Evolutionary conservation across 2,888 invertebrate genomes (phyloP).

Genomic region (Cheilosia pagana): DNA sequence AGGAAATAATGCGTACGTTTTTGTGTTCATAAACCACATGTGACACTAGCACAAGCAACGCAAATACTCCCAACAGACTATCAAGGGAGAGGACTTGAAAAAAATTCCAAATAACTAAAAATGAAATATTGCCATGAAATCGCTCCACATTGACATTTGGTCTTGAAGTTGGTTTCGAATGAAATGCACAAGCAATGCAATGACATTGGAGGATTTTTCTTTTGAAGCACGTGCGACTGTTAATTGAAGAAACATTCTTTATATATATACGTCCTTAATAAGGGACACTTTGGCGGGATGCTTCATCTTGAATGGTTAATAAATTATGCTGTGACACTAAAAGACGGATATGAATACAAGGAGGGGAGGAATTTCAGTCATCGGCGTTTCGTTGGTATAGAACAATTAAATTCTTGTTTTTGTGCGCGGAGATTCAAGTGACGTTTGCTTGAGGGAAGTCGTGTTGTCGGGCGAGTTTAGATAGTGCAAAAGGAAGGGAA

Average conservation of each 20-base stretch:
- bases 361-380: no score
- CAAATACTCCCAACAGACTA: conserved; percentile 27
- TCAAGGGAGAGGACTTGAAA: conserved; percentile 3
- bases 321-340: conserved; percentile 58
- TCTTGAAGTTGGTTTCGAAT: conserved; percentile 16
- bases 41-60: conserved; percentile 14
- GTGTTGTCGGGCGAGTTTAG: no score
- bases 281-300: conserved; percentile 53
- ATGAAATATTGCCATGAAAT: conserved; percentile 64
- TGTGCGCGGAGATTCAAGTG: no score
- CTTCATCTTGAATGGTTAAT: conserved; percentile 49
- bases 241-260: conserved; percentile 65
- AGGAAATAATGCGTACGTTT: conserved; percentile 52
- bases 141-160: conserved; percentile 54
- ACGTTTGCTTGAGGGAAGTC: no score
- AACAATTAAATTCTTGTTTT: conserved; percentile 56
- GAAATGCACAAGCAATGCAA: conserved; percentile 1
- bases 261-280: conserved; percentile 26
- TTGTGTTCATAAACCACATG: conserved; percentile 27
- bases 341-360: conserved; percentile 29
- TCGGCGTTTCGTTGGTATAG: neutral
- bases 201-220: conserved; percentile 16
- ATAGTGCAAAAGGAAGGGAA: no score
- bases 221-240: conserved; percentile 72
- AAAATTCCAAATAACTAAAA: conserved; percentile 51